A percentile compares a stretch with the other conserved stretches of the same genome.
These are phyloP conservation scores for Bothrops jararaca DNA, from an alignment of 2,113 vertebrate species.

Conservation along the genomic window DNA sequence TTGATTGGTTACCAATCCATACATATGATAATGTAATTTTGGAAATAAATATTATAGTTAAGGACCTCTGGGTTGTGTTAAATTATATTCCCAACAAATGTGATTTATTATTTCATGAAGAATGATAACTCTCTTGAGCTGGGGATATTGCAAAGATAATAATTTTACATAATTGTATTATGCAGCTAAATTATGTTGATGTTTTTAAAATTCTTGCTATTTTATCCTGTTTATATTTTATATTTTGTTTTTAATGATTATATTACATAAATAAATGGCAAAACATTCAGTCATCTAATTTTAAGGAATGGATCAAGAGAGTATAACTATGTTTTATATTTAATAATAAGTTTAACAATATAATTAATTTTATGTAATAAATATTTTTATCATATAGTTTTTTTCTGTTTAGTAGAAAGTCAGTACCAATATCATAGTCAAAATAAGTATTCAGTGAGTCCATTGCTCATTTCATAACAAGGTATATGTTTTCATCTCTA, in stretches of 20 bases:
- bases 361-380: background rate
- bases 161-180: background rate
- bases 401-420: background rate
- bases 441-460: background rate
- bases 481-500: background rate
- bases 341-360: background rate
- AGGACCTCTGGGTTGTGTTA: background rate
- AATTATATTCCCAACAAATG: background rate
- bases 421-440: background rate
- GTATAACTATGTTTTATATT: background rate
- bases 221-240: background rate
- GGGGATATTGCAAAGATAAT: background rate
- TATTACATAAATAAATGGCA: background rate
- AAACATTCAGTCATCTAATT: background rate
- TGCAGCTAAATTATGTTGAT: background rate
- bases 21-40: background rate
- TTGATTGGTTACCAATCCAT: background rate
- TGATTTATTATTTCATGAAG: background rate
- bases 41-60: background rate
- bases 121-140: background rate
- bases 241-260: background rate
- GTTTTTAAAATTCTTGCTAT: background rate
- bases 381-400: background rate
- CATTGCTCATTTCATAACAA: conserved; percentile 7
- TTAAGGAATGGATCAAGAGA: background rate